Percentiles rank a stretch among this genome's conserved stretches.
Conservation (phyloP, 1,140 invertebrate species). For the Scylla paramamosain region DNA sequence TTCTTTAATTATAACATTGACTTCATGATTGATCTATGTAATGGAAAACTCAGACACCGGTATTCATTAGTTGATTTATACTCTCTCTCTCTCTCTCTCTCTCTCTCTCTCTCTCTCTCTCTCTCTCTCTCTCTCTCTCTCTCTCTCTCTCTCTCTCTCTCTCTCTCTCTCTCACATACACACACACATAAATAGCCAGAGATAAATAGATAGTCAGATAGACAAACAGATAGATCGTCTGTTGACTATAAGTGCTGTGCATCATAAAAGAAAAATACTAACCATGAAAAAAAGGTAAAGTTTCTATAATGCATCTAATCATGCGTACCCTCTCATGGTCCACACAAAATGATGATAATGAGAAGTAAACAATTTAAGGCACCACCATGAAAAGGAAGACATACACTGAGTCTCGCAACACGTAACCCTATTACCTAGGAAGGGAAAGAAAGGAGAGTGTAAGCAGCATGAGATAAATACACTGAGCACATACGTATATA, state of each 20-base stretch:
- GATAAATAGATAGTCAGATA: neutral
- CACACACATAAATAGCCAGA: too few species aligned
- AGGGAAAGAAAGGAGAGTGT: neutral
- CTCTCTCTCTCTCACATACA: slow-evolving; percentile 53
- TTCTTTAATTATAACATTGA: neutral
- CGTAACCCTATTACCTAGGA: neutral
- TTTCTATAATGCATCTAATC: too few species aligned
- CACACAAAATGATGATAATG: too few species aligned
- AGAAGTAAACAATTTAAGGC: too few species aligned
- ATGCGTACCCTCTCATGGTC: too few species aligned
- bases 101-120: slow-evolving; percentile 31
- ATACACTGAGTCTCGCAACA: too few species aligned
- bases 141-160: slow-evolving; percentile 64
- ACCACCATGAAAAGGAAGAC: neutral
- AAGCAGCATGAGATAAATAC: neutral
- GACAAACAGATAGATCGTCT: neutral
- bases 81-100: slow-evolving; percentile 30
- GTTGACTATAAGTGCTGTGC: too few species aligned
- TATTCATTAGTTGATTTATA: too few species aligned
- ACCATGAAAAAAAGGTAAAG: too few species aligned
- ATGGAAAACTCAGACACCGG: too few species aligned
- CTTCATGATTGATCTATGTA: neutral
- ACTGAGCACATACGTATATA: neutral
- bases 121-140: slow-evolving; percentile 63
- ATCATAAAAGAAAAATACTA: too few species aligned